Evolutionary conservation across 2,888 invertebrate genomes (phyloP).

Genomic region (Phymatocera aterrima): DNA sequence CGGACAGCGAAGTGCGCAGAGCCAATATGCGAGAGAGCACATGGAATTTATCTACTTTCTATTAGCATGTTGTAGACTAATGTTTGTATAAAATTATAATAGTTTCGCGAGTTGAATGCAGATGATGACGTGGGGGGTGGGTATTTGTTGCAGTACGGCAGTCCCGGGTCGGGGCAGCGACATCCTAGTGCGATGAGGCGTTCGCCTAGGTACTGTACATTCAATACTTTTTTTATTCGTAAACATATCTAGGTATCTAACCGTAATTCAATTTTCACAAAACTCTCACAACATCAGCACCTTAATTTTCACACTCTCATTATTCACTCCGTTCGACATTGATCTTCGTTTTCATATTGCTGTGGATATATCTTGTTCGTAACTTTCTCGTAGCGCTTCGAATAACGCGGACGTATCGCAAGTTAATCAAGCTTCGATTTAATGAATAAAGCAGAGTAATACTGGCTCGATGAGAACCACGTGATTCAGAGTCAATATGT

Average conservation of each 20-base stretch:
- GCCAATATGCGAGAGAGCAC: not conserved
- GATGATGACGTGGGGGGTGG: slow-evolving; percentile 66
- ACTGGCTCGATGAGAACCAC: not conserved
- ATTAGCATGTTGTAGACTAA: slow-evolving; percentile 34
- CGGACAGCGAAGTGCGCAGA: no score
- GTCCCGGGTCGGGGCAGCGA: slow-evolving; percentile 91
- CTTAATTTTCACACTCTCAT: no score
- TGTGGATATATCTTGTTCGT: not conserved
- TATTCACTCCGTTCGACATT: not conserved
- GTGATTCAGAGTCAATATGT: slow-evolving; percentile 28
- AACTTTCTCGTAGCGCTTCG: no score
- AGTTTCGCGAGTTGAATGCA: slow-evolving; percentile 58
- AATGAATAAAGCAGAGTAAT: slow-evolving; percentile 18
- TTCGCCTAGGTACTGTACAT: slow-evolving; percentile 70
- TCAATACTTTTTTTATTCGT: slow-evolving; percentile 49
- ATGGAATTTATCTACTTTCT: not conserved
- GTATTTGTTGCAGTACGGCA: slow-evolving; percentile 90
- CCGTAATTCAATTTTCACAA: not conserved
- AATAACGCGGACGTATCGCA: not conserved
- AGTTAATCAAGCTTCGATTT: not conserved
- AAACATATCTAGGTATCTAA: no score
- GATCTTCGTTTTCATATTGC: slow-evolving; percentile 30
- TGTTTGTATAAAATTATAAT: slow-evolving; percentile 35
- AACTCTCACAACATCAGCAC: not conserved
- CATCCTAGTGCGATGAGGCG: slow-evolving; percentile 82